Percentiles rank a stretch among this genome's conserved stretches.
Evolutionary conservation across 2,888 invertebrate species (phyloP).

Genomic region (Watsonalla binaria): DNA sequence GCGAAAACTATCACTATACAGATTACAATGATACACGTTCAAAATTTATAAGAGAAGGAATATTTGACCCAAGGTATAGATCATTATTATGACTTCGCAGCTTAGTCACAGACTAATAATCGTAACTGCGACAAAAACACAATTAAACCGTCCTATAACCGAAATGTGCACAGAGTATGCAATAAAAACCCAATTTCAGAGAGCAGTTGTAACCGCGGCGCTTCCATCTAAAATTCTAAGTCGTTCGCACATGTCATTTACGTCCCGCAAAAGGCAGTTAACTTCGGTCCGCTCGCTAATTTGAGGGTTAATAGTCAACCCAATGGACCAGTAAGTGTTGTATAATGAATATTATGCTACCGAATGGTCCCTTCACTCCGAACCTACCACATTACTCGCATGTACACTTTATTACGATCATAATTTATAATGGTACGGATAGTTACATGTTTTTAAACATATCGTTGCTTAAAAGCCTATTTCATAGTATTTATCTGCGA

Average conservation of each 20-base stretch:
- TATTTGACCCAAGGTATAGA: no score
- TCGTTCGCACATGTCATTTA: constrained; percentile 50
- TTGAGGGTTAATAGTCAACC: constrained; percentile 64
- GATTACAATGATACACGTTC: no score
- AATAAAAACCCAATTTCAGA: constrained; percentile 35
- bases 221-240: constrained; percentile 31
- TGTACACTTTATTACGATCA: neutral
- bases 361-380: constrained; percentile 33
- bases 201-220: constrained; percentile 6
- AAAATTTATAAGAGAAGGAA: no score
- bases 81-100: no score
- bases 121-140: neutral
- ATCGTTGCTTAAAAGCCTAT: no score
- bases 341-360: constrained; percentile 61
- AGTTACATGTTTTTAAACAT: no score
- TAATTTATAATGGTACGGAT: neutral
- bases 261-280: constrained; percentile 57
- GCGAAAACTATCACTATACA: no score
- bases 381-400: constrained; percentile 5
- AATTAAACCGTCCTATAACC: neutral
- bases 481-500: no score
- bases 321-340: constrained; percentile 54
- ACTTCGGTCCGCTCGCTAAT: constrained; percentile 51
- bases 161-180: constrained; percentile 32
- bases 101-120: neutral